Conservation (phyloP, 1,140 invertebrate genomes). For the Doryteuthis pealeii region DNA sequence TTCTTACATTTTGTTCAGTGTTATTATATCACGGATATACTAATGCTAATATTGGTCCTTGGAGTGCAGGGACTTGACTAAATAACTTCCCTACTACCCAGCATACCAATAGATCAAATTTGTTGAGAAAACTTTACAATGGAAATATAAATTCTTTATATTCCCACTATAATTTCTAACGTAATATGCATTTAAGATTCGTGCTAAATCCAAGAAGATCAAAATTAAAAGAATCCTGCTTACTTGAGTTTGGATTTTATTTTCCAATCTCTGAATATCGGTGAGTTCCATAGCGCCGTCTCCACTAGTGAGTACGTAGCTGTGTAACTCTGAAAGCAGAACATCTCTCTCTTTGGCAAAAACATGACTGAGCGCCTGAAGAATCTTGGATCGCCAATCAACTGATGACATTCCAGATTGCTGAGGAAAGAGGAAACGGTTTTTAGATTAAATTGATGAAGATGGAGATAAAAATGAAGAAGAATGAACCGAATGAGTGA, state of each 20-base stretch:
- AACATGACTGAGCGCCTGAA: conserved; percentile 44
- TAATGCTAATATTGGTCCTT: too few relatives aligned
- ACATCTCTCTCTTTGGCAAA: conserved; percentile 45
- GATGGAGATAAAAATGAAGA: not conserved
- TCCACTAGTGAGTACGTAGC: conserved; percentile 33
- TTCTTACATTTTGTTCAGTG: too few relatives aligned
- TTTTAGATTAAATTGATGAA: not conserved
- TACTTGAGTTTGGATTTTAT: conserved; percentile 42
- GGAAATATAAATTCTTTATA: too few relatives aligned
- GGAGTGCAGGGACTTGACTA: too few relatives aligned
- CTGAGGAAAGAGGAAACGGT: not conserved
- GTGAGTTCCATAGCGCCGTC: conserved; percentile 15
- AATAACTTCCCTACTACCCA: too few relatives aligned
- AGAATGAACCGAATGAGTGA: not conserved
- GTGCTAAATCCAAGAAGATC: too few relatives aligned
- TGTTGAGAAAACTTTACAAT: too few relatives aligned
- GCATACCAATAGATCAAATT: too few relatives aligned
- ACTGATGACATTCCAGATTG: conserved; percentile 29
- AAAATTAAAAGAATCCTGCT: not conserved
- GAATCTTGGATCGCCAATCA: conserved; percentile 51
- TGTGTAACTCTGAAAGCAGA: conserved; percentile 43
- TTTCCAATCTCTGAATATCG: conserved; percentile 40
- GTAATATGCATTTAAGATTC: too few relatives aligned
- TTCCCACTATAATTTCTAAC: too few relatives aligned
- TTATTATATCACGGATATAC: too few relatives aligned